A percentile compares a stretch with the other conserved stretches of the same genome.
Conservation (phyloP, 2,113 vertebrate genomes). For the Myrmophylax atrothorax region DNA sequence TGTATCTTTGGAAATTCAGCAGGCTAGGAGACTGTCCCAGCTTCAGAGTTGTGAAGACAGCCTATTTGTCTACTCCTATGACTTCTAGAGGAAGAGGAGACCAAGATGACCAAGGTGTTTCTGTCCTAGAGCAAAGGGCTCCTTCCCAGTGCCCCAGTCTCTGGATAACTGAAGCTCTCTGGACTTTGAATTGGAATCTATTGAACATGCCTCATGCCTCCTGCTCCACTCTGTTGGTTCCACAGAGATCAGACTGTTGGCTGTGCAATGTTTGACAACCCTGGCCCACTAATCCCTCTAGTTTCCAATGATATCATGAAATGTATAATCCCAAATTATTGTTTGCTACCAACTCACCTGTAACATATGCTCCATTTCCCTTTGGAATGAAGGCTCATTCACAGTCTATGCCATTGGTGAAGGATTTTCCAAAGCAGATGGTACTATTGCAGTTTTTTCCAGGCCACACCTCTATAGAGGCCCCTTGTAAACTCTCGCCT, state of each 20-base stretch:
- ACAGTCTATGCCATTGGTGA: not conserved
- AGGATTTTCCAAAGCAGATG: not conserved
- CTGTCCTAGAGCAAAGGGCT: not conserved
- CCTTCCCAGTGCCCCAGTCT: not conserved
- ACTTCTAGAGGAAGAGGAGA: not conserved
- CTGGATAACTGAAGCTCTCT: not conserved
- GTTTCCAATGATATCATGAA: not conserved
- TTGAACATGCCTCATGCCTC: not conserved
- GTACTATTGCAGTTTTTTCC: not conserved
- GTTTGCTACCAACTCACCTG: not conserved
- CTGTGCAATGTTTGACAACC: not conserved
- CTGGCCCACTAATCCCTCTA: not conserved
- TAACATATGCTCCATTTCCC: not conserved
- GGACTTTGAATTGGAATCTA: not conserved
- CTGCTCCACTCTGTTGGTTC: not conserved
- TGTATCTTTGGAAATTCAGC: not conserved
- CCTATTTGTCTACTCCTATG: not conserved
- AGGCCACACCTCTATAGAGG: rapidly evolving
- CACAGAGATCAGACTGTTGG: not conserved
- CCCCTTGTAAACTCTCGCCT: not conserved
- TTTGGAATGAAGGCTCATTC: not conserved
- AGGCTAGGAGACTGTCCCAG: not conserved
- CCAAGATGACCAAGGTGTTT: not conserved
- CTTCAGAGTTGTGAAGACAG: not conserved
- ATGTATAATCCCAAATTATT: not conserved